Base-by-base conservation (phyloP, 2,113 vertebrate genomes). In the Callionymus lyra region DNA sequence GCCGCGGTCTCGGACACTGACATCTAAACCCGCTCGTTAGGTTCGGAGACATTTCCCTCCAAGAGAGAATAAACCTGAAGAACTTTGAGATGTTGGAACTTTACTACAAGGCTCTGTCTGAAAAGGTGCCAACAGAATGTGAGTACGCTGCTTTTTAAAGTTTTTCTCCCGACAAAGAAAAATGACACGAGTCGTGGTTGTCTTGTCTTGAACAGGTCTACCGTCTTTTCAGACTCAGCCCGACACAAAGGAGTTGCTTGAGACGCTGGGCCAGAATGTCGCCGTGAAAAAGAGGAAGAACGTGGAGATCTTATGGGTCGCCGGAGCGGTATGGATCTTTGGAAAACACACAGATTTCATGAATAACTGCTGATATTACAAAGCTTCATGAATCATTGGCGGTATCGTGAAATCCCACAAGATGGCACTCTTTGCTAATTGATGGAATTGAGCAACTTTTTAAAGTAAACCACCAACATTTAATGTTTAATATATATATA, bases 1-100 rank as follows among this genome's bases (percentile, higher is more conserved):
- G 8, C 21, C 21, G 21, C 4, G 4, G 21, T 27, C 8, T 8
- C 21, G 4, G 8, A 27, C 8, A 8, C 21, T 27, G 21, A 27
- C 4, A 4, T 27, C 21, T 27, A 8, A 4, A 27, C 21, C 4
- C 21, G 15, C 11, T 13, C 31, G 4, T 2, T 69, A 98, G 95
- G 74, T 98, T 98, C 77, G 95, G 95, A 50, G 94, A 98, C 74
- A 93, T 94, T 38, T 93, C 91, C 46, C 86, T 97, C 66, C 94
- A 97, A 76, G 95, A 98, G 73, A 87, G 84, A 66, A 93, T 98
- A 84, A 98, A 98, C 79, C 95, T 95, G 75, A 94, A 87, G 79
- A 97, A 93, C 75, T 89, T 96, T 60, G 89, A 95, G 74, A 85
- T 90, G 61, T 82, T 98, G 38, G 88, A 92, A 68, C 86, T 88